These are phyloP conservation scores for Tamandua tetradactyla DNA, from an alignment of 2,797 vertebrate genomes.

Conservation along the genomic window DNA sequence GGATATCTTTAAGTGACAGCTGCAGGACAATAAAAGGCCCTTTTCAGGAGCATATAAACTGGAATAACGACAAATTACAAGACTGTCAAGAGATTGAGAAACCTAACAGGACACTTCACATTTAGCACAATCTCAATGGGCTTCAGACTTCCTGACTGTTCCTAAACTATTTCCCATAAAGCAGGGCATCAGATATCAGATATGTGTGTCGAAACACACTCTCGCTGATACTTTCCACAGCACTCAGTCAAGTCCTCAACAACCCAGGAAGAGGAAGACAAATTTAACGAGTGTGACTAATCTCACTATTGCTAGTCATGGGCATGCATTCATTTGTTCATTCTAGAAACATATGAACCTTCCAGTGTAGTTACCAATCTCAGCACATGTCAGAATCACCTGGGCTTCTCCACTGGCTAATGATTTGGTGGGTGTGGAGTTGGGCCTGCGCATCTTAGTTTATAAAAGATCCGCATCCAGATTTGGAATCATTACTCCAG, in stretches of 20 bases:
- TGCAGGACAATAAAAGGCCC: constrained; percentile 73
- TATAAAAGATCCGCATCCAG: background rate
- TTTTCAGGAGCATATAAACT: constrained; percentile 66
- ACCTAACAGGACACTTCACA: constrained; percentile 72
- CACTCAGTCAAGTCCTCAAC: constrained; percentile 1
- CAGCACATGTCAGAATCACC: background rate
- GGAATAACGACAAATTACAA: constrained; percentile 67
- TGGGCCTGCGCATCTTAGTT: background rate
- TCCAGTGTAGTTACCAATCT: background rate
- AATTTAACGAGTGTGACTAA: background rate
- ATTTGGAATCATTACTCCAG: background rate
- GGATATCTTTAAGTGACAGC: constrained; percentile 70
- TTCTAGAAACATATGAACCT: background rate
- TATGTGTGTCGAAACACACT: constrained; percentile 64
- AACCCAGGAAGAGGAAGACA: background rate
- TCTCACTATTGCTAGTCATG: background rate
- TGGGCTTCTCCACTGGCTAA: background rate
- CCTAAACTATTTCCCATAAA: constrained; percentile 64
- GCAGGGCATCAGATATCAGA: constrained; percentile 73
- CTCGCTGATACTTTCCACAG: constrained; percentile 67
- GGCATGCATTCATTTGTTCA: background rate
- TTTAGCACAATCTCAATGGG: constrained; percentile 71
- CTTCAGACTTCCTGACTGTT: constrained; percentile 66
- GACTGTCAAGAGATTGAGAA: constrained; percentile 60
- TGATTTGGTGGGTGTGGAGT: background rate